phyloP scores from a whole-genome alignment of 1,140 invertebrate species.

The Hormaphis cornu region DNA sequence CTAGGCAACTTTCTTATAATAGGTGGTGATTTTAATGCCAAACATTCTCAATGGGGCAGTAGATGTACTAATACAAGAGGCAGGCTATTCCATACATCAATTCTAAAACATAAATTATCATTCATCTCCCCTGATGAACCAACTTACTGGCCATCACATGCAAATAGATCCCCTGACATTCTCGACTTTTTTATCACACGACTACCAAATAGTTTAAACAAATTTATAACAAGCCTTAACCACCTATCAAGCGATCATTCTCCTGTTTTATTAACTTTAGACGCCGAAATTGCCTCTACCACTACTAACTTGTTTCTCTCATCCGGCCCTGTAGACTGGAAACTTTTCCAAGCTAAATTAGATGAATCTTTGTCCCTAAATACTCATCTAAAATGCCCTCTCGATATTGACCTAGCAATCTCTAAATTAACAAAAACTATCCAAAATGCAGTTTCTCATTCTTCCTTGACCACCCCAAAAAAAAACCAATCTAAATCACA shows the following conservation, averaged over 20 bases:
- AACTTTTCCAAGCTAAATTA: too few species aligned
- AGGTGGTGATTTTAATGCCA: background rate
- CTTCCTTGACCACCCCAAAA: too few species aligned
- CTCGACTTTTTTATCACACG: constrained; percentile 33
- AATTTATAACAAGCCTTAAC: background rate
- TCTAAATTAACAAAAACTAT: too few species aligned
- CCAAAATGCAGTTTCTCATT: too few species aligned
- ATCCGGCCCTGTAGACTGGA: background rate
- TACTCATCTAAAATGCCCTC: too few species aligned
- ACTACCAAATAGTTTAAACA: background rate
- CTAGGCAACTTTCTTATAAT: background rate
- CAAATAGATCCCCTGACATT: constrained; percentile 2
- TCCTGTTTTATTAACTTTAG: too few species aligned
- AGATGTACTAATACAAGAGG: background rate
- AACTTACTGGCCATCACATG: constrained; percentile 31
- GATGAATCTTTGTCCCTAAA: too few species aligned
- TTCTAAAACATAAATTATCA: constrained; percentile 32
- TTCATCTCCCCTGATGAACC: constrained; percentile 34
- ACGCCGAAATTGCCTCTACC: too few species aligned
- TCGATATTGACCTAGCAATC: too few species aligned
- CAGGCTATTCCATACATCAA: background rate
- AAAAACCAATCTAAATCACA: too few species aligned
- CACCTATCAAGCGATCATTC: background rate
- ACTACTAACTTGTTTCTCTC: background rate
- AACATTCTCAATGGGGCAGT: background rate